Conservation (phyloP, 2,888 invertebrate genomes). For the Dicyrtoma fusca region DNA sequence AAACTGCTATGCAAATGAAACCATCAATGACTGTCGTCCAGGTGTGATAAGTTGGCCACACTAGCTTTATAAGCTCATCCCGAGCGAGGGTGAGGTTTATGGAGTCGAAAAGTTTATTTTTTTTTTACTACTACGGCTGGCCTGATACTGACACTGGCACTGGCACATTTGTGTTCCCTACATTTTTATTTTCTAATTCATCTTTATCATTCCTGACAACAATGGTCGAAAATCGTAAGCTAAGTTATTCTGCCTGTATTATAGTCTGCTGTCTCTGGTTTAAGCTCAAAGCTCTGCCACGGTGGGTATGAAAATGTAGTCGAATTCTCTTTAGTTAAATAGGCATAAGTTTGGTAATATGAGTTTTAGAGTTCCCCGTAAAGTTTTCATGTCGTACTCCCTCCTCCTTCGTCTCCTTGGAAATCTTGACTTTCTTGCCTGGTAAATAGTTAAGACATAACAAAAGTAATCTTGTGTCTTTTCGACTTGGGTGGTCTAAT, state of each 20-base stretch:
- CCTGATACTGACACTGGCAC: constrained; percentile 35
- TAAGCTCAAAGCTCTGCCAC: too few species aligned
- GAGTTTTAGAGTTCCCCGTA: too few species aligned
- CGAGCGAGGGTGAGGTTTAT: constrained; percentile 12
- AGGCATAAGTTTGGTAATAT: too few species aligned
- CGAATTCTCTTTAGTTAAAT: too few species aligned
- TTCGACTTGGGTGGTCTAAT: constrained; percentile 56
- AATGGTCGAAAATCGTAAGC: too few species aligned
- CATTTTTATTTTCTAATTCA: background rate
- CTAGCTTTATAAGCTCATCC: constrained; percentile 33
- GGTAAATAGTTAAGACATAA: constrained; percentile 55
- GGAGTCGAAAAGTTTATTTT: constrained; percentile 28
- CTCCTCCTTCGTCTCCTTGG: constrained; percentile 23
- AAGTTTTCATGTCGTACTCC: too few species aligned
- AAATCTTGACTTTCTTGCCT: constrained; percentile 8
- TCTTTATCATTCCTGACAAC: constrained; percentile 26
- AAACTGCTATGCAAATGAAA: constrained; percentile 33
- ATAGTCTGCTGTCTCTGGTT: too few species aligned
- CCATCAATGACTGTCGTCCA: constrained; percentile 41
- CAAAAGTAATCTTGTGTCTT: constrained; percentile 54
- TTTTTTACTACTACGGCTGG: constrained; percentile 23
- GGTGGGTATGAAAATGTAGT: too few species aligned
- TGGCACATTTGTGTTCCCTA: constrained; percentile 23
- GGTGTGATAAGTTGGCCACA: constrained; percentile 39
- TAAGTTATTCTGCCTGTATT: too few species aligned